Conservation (phyloP, 35 echinoderm and acorn worm genomes). For the Apostichopus japonicus region DNA sequence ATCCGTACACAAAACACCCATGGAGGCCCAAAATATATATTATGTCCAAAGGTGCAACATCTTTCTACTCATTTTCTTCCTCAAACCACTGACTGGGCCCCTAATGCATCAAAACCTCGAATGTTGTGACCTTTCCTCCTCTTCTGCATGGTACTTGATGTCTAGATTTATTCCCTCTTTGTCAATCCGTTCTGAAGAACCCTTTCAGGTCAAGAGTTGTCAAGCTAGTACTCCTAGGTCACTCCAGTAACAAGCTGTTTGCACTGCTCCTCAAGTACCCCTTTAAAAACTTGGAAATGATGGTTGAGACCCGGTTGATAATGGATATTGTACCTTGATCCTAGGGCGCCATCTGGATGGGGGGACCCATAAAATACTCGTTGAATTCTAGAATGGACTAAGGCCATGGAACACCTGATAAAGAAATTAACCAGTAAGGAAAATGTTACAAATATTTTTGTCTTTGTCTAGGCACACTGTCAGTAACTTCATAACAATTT, state of each 20-base stretch:
- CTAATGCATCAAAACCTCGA: too few species aligned
- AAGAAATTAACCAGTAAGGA: neutral
- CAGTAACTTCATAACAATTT: neutral
- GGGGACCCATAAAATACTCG: slow-evolving; percentile 78
- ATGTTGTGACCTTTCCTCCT: neutral
- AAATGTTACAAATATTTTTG: neutral
- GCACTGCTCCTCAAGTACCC: slow-evolving; percentile 60
- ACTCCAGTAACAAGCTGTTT: slow-evolving; percentile 7
- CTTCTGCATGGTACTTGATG: neutral
- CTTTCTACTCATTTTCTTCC: too few species aligned
- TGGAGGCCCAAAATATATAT: too few species aligned
- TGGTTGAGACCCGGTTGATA: slow-evolving; percentile 79
- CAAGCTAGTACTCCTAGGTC: neutral
- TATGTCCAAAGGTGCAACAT: too few species aligned
- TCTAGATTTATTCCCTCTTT: neutral
- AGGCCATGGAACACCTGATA: slow-evolving; percentile 91
- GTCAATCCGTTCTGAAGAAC: neutral
- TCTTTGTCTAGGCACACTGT: too few species aligned
- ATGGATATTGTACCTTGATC: slow-evolving; percentile 83
- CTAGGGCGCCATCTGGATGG: slow-evolving; percentile 78
- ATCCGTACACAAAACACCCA: too few species aligned
- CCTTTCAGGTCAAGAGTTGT: too few species aligned
- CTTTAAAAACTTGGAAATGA: slow-evolving; percentile 86
- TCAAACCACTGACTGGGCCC: too few species aligned
- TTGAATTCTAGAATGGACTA: slow-evolving; percentile 85